A percentile compares a stretch with the other conserved stretches of the same genome.
These are phyloP conservation scores for Carcinoscorpius rotundicauda DNA, from an alignment of 1,140 invertebrate species.

Conservation along the genomic window DNA sequence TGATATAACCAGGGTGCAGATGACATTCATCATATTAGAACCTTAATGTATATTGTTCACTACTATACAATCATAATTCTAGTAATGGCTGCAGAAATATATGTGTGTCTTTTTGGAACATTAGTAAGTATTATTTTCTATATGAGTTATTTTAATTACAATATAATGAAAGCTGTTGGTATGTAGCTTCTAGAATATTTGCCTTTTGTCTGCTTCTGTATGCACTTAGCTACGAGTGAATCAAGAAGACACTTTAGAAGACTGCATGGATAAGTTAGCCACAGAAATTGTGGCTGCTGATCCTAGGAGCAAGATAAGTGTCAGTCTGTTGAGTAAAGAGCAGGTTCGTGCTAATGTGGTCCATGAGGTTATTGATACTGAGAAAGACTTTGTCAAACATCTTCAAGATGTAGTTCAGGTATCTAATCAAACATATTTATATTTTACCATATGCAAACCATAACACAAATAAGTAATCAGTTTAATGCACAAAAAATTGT, in stretches of 20 bases:
- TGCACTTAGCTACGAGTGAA: constrained; percentile 42
- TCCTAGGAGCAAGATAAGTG: constrained; percentile 11
- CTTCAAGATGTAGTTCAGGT: constrained; percentile 57
- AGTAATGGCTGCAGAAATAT: not conserved
- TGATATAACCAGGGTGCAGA: too few species aligned
- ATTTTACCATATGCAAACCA: too few species aligned
- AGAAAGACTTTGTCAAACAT: constrained; percentile 67
- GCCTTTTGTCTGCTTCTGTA: too few species aligned
- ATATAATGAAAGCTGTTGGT: too few species aligned
- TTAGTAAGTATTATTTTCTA: not conserved
- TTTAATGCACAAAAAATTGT: too few species aligned
- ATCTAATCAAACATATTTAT: constrained; percentile 1
- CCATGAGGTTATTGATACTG: constrained; percentile 61
- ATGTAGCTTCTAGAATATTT: too few species aligned
- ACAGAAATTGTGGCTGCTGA: constrained; percentile 1
- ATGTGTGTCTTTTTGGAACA: not conserved
- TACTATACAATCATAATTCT: too few species aligned
- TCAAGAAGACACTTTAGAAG: constrained; percentile 39
- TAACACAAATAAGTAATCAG: too few species aligned
- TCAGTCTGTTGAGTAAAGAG: constrained; percentile 21
- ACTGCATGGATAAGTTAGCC: constrained; percentile 4
- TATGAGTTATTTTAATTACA: too few species aligned
- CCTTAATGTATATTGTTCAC: too few species aligned
- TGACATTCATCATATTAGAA: too few species aligned
- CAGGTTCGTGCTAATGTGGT: constrained; percentile 64